Evolutionary conservation across 1,140 invertebrate species (phyloP).

Genomic region (Aphidius gifuensis): DNA sequence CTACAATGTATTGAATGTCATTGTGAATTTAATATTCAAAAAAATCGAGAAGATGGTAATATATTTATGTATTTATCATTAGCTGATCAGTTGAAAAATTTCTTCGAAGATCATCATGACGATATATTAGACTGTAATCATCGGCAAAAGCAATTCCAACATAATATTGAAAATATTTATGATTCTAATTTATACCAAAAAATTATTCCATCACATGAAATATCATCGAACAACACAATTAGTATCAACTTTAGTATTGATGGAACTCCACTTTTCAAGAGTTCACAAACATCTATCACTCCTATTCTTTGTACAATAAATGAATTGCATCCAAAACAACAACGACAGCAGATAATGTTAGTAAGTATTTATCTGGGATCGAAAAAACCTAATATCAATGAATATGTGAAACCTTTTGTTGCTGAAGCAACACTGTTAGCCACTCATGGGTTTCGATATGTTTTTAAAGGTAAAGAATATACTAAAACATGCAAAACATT

Average conservation of each 20-base stretch:
- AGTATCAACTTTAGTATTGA: constrained; percentile 24
- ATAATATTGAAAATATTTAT: constrained; percentile 20
- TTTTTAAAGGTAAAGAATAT: neutral
- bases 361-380: constrained; percentile 25
- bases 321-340: constrained; percentile 9
- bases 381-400: constrained; percentile 28
- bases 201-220: no score
- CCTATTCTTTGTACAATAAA: constrained; percentile 24
- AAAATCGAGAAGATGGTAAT: neutral
- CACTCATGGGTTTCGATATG: constrained; percentile 20
- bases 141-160: neutral
- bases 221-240: neutral
- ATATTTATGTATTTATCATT: constrained; percentile 4
- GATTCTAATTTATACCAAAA: constrained; percentile 12
- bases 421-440: constrained; percentile 13
- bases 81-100: neutral
- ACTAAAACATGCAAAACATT: neutral
- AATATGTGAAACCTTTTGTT: constrained; percentile 26
- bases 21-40: neutral
- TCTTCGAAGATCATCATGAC: neutral
- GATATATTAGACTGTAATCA: no score
- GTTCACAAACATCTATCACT: constrained; percentile 13
- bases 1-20: neutral
- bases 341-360: constrained; percentile 16
- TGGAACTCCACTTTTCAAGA: constrained; percentile 25